These are phyloP conservation scores for Maccullochella peelii DNA, from an alignment of 2,113 vertebrate genomes.

Conservation along the genomic window DNA sequence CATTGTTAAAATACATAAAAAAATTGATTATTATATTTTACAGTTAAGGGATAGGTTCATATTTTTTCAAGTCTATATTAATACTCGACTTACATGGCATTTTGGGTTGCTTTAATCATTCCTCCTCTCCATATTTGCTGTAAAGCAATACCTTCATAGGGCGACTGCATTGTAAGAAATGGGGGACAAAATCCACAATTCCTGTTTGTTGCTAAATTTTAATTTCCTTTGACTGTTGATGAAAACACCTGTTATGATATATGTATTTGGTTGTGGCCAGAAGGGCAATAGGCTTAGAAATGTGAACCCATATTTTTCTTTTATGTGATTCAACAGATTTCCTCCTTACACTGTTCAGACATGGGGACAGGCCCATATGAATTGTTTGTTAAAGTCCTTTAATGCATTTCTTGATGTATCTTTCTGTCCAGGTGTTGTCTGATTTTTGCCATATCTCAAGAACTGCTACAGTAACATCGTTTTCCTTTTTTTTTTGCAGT, in stretches of 20 bases:
- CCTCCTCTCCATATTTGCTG: no score
- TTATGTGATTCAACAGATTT: background rate
- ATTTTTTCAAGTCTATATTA: no score
- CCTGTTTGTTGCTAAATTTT: no score
- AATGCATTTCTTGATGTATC: background rate
- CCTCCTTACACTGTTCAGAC: background rate
- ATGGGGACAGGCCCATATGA: background rate
- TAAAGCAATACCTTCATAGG: no score
- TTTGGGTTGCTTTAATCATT: no score
- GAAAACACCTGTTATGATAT: background rate
- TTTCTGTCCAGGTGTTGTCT: background rate
- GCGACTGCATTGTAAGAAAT: no score
- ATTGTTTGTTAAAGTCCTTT: background rate
- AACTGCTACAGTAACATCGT: background rate
- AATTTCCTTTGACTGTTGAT: background rate
- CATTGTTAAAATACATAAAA: no score
- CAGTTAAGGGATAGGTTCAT: no score
- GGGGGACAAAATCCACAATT: no score
- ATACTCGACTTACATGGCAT: no score
- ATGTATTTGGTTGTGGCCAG: background rate
- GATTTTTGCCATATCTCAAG: background rate
- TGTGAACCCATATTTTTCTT: background rate
- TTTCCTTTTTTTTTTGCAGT: conserved; percentile 14
- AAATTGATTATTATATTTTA: no score
- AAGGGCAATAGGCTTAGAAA: background rate